phyloP scores from a whole-genome alignment of 2,113 vertebrate species.

The Elgaria multicarinata region DNA sequence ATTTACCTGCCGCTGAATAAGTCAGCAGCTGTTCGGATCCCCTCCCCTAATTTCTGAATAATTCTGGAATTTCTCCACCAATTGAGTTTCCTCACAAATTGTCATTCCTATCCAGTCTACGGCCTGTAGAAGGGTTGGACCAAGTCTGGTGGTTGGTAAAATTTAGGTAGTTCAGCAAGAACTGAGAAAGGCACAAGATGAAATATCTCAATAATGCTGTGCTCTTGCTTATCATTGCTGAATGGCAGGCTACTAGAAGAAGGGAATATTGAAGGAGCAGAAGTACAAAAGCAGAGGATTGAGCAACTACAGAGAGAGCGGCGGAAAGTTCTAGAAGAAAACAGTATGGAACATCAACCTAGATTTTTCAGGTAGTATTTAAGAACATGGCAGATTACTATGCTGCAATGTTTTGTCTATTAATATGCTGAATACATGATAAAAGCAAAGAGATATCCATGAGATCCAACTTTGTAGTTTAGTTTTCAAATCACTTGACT shows the following conservation, averaged over 20 bases:
- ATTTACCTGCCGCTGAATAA: background rate
- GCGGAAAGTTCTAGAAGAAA: conserved; percentile 88
- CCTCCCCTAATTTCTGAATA: background rate
- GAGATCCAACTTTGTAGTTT: background rate
- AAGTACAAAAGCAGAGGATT: conserved; percentile 92
- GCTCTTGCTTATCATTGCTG: background rate
- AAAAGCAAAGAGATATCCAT: background rate
- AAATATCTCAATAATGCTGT: background rate
- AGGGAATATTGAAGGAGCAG: conserved; percentile 90
- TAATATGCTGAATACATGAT: background rate
- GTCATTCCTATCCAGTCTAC: background rate
- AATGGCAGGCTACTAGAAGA: conserved; percentile 90
- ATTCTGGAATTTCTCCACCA: background rate
- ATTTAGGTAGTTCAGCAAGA: background rate
- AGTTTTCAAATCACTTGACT: background rate
- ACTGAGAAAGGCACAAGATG: background rate
- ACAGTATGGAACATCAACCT: conserved; percentile 85
- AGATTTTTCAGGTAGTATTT: conserved; percentile 90
- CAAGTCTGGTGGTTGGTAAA: background rate
- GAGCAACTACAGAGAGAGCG: conserved; percentile 94
- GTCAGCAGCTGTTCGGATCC: background rate
- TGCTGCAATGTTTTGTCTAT: background rate
- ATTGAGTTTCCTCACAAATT: background rate
- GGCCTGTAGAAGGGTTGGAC: background rate
- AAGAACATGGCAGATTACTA: background rate